phyloP scores from a whole-genome alignment of 2,797 vertebrate species.

The Melanotaenia nigrans region DNA sequence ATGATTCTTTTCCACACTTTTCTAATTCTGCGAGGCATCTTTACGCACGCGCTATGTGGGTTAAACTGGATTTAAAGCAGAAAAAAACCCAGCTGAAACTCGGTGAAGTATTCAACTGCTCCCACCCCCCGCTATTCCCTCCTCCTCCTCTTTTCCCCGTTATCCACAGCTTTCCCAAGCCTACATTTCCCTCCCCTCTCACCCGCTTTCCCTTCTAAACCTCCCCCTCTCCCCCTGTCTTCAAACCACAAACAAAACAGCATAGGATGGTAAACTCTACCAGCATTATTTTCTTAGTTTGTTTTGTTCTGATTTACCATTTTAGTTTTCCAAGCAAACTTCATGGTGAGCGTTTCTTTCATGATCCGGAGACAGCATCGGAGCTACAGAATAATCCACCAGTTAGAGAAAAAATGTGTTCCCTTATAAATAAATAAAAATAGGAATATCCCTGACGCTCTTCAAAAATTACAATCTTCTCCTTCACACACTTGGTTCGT shows the following conservation, averaged over 20 bases:
- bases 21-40: slow-evolving; percentile 38
- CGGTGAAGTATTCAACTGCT: slow-evolving; percentile 29
- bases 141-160: slow-evolving; percentile 34
- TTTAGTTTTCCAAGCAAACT: slow-evolving; percentile 94
- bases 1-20: not conserved
- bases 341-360: slow-evolving; percentile 90
- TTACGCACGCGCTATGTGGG: slow-evolving; percentile 42
- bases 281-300: not conserved
- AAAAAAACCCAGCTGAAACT: slow-evolving; percentile 53
- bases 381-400: slow-evolving; percentile 61
- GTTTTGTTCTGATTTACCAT: slow-evolving; percentile 83
- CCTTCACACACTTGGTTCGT: slow-evolving; percentile 56
- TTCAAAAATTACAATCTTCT: slow-evolving; percentile 50
- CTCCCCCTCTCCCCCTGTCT: slow-evolving; percentile 8
- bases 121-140: slow-evolving; percentile 3
- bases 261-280: slow-evolving; percentile 30
- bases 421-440: not conserved
- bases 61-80: slow-evolving; percentile 46
- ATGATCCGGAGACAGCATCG: slow-evolving; percentile 81
- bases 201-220: slow-evolving; percentile 7
- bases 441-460: slow-evolving; percentile 17
- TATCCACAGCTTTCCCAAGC: slow-evolving; percentile 76
- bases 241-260: slow-evolving; percentile 64
- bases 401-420: slow-evolving; percentile 26
- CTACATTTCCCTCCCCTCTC: slow-evolving; percentile 16